phyloP scores from a whole-genome alignment of 2,888 invertebrate genomes.

The Kryphioiulus occultus region DNA sequence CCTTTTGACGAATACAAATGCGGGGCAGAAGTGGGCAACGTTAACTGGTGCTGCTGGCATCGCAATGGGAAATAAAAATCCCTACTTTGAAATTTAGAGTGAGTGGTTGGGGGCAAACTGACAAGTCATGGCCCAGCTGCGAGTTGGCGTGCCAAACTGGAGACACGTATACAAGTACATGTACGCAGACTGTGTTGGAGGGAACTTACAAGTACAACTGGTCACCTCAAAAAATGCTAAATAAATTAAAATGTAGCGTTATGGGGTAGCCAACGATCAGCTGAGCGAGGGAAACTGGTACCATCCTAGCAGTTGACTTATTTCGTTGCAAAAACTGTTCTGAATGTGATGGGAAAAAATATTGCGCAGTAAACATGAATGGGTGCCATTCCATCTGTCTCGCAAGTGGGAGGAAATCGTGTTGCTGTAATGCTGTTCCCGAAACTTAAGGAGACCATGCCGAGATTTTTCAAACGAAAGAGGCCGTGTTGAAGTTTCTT shows the following conservation, averaged over 20 bases:
- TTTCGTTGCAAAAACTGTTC: no score
- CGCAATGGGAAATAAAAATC: not conserved
- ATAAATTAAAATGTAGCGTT: no score
- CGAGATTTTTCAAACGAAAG: not conserved
- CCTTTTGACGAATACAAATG: conserved; percentile 1
- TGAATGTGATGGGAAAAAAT: no score
- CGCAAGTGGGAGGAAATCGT: not conserved
- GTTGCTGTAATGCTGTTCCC: not conserved
- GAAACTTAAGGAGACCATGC: not conserved
- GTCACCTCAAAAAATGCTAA: not conserved
- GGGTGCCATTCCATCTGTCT: not conserved
- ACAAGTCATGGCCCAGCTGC: conserved; percentile 23
- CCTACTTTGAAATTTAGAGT: not conserved
- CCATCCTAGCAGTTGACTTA: no score
- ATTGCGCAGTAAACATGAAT: no score
- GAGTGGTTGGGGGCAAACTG: not conserved
- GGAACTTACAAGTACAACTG: not conserved
- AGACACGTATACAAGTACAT: not conserved
- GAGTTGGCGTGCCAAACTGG: not conserved
- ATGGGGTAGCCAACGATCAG: no score
- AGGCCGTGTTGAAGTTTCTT: not conserved
- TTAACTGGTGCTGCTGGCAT: not conserved
- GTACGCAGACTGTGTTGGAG: no score
- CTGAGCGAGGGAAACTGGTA: no score
- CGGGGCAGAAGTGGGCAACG: not conserved